Evolutionary conservation across 2,888 invertebrate genomes (phyloP).

Genomic region (Mesorhabditis spiculigera): DNA sequence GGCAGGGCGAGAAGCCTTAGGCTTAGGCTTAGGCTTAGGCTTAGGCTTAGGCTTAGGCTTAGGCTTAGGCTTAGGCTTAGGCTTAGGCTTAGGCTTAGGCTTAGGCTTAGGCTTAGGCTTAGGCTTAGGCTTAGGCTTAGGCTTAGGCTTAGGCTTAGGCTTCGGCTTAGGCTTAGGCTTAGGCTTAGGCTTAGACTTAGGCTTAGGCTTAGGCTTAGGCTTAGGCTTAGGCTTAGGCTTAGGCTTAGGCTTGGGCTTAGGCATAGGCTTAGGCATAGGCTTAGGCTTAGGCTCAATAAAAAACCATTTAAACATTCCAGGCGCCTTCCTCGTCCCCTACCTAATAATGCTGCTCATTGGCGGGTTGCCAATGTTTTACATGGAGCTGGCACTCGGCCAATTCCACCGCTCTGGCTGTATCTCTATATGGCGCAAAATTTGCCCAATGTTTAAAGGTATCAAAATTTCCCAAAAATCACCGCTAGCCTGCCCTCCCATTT

Average conservation of each 20-base stretch:
- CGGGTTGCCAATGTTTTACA: conserved; percentile 86
- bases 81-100: conserved; percentile 1
- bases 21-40: neutral
- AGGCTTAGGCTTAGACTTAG: neutral
- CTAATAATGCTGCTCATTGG: conserved; percentile 82
- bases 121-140: conserved; percentile 1
- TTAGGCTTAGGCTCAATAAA: neutral
- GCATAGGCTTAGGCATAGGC: neutral
- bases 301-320: conserved; percentile 12
- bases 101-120: neutral
- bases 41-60: neutral
- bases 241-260: neutral
- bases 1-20: too few species aligned
- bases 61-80: neutral
- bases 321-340: conserved; percentile 86
- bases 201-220: neutral
- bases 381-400: conserved; percentile 89
- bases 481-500: neutral
- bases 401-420: conserved; percentile 87
- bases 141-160: too few species aligned
- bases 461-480: conserved; percentile 7
- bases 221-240: neutral
- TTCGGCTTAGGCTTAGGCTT: too few species aligned
- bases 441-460: conserved; percentile 81
- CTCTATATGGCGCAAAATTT: conserved; percentile 86